Base-by-base conservation (phyloP, 2,113 vertebrate species). In the Aplodontia rufa region DNA sequence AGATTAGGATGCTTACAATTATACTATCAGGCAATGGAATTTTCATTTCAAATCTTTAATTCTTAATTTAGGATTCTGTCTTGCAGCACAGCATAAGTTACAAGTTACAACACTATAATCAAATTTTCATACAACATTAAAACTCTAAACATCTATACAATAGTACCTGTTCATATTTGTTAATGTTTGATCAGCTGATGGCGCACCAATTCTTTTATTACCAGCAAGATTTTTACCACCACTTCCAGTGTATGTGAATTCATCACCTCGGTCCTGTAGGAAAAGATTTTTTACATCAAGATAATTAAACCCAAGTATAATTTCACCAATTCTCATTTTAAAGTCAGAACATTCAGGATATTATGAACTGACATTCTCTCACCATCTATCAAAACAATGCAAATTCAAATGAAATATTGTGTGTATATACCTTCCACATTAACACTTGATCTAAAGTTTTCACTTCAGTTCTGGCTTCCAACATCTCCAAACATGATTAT, bases 191-290 rank as follows among this genome's bases (percentile, higher is more conserved):
- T 99, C 99, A 97, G 99, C 99, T 6, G 99, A 99, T 92, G 99
- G 99, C 96, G 99, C 99, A 92, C 99, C 99, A 71, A 99, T 99
- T 68, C 99, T 99, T 98, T 99, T 99, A 98, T 99, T 99, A 95
- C 99, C 99, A 83, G 99, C 99, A 97, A 99, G 99, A 98, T 99
- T 99, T 95, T 99, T 99, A 96, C 99, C 99, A 96, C 99, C 99
- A 80, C 99, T 99, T 83, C 99, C 99, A 49, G 99, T 99, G 97
- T 99, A 99, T 45, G 99, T 99, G 98, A 99, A 99, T 98, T 99
- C 99, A 97, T 99, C 99, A 60, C 99, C 99, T 97, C 99, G 98
- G 96, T 99, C 99, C 99, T 99, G 94, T 76, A 96, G 85, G 86
- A 96, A 81, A 98, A 98, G 86, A 94, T 90, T 96, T 96, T 97